Percentiles rank a stretch among this genome's conserved stretches.
phyloP scores from a whole-genome alignment of 1,140 invertebrate species.

The Nebria ingens region DNA sequence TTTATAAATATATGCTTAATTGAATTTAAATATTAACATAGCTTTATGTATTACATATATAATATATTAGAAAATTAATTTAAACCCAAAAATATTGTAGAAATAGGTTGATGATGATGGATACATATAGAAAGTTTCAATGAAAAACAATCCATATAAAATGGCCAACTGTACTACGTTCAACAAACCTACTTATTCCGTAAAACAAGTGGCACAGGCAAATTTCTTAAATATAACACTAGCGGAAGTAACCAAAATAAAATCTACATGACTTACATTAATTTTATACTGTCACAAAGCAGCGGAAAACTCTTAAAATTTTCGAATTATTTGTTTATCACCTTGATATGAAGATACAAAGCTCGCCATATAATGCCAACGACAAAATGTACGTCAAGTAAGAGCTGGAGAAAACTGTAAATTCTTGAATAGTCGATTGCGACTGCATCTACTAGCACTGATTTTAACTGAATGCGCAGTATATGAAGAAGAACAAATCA shows the following conservation, averaged over 20 bases:
- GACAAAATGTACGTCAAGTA: constrained; percentile 5
- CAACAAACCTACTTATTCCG: not conserved
- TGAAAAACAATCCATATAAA: not conserved
- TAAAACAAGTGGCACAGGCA: not conserved
- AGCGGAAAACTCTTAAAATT: not conserved
- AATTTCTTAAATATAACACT: not conserved
- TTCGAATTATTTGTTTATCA: constrained; percentile 1
- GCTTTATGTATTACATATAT: too few relatives aligned
- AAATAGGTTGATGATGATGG: not conserved
- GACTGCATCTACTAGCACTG: too few relatives aligned
- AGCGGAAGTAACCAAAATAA: not conserved
- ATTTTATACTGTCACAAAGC: not conserved
- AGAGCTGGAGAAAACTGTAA: not conserved
- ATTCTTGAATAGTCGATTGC: too few relatives aligned
- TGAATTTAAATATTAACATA: too few relatives aligned
- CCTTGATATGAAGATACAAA: constrained; percentile 9
- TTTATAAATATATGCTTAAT: too few relatives aligned
- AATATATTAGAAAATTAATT: too few relatives aligned
- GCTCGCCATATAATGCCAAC: constrained; percentile 8
- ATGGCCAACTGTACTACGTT: constrained; percentile 6
- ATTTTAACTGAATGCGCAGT: too few relatives aligned
- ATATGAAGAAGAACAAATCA: too few relatives aligned
- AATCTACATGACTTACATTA: not conserved
- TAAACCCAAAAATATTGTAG: too few relatives aligned
- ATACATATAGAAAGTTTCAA: constrained; percentile 1